Percentiles rank a stretch among this genome's conserved stretches.
phyloP scores from a whole-genome alignment of 1,140 invertebrate genomes.

The Mesaphorura yosii region DNA sequence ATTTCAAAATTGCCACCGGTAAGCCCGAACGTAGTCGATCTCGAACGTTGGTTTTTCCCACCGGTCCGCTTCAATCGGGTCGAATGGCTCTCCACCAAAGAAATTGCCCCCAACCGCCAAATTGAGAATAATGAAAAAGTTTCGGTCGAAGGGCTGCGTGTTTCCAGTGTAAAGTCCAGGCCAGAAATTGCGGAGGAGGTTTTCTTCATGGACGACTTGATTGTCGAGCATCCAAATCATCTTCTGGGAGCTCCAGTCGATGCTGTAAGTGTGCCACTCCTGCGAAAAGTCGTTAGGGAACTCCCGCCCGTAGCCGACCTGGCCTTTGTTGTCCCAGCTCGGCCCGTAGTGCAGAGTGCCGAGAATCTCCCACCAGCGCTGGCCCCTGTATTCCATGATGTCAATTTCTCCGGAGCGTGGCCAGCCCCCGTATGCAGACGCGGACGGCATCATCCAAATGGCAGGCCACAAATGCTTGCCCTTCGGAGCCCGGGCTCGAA shows the following conservation, averaged over 20 bases:
- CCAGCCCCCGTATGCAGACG: slow-evolving; percentile 35
- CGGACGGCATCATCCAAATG: slow-evolving; percentile 36
- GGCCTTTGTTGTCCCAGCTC: slow-evolving; percentile 23
- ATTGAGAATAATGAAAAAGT: slow-evolving; percentile 33
- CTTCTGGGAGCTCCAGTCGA: slow-evolving; percentile 17
- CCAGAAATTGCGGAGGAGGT: slow-evolving; percentile 21
- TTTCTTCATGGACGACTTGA: slow-evolving; percentile 12
- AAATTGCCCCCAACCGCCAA: slow-evolving; percentile 33
- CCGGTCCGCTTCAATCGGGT: slow-evolving; percentile 15
- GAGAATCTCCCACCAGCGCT: slow-evolving; percentile 22
- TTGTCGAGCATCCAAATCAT: slow-evolving; percentile 23
- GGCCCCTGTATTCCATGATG: slow-evolving; percentile 34
- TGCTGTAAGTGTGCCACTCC: slow-evolving; percentile 20
- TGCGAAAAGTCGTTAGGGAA: slow-evolving; percentile 19
- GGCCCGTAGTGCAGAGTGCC: slow-evolving; percentile 22
- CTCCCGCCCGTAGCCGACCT: slow-evolving; percentile 17
- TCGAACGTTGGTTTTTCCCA: slow-evolving; percentile 21
- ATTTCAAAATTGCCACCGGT: slow-evolving; percentile 22
- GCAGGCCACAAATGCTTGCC: slow-evolving; percentile 32
- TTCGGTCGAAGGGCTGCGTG: slow-evolving; percentile 24
- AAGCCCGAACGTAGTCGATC: slow-evolving; percentile 21
- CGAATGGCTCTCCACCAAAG: slow-evolving; percentile 30
- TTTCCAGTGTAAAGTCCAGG: slow-evolving; percentile 15
- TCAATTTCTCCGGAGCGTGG: slow-evolving; percentile 39
- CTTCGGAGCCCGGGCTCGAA: slow-evolving; percentile 22